These are phyloP conservation scores for Alfaro cultratus DNA, from an alignment of 2,797 vertebrate genomes.

Conservation along the genomic window DNA sequence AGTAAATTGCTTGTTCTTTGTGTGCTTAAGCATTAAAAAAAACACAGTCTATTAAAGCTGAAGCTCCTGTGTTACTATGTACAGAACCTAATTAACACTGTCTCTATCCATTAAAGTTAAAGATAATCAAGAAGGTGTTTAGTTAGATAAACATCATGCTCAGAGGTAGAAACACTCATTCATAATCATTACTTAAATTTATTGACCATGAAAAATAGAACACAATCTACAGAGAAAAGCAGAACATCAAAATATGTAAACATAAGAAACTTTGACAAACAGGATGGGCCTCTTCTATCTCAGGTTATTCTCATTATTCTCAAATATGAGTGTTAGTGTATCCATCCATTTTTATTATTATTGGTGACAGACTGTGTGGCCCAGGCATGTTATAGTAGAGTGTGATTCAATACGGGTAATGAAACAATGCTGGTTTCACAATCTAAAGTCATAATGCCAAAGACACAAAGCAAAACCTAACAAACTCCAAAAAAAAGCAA, in stretches of 20 bases:
- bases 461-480: not conserved
- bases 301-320: not conserved
- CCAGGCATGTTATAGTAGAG: not conserved
- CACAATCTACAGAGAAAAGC: slow-evolving; percentile 5
- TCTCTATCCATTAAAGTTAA: slow-evolving; percentile 11
- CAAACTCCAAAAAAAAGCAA: not conserved
- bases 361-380: not conserved
- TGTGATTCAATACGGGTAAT: not conserved
- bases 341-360: not conserved
- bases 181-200: not conserved
- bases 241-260: slow-evolving; percentile 8
- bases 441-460: slow-evolving; percentile 20
- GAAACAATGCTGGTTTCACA: slow-evolving; percentile 22
- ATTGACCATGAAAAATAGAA: slow-evolving; percentile 13
- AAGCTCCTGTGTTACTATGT: slow-evolving; percentile 20
- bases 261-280: not conserved
- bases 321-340: not conserved
- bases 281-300: not conserved
- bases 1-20: slow-evolving; percentile 29
- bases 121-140: not conserved
- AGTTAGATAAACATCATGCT: not conserved
- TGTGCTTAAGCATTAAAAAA: slow-evolving; percentile 3
- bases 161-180: slow-evolving; percentile 1
- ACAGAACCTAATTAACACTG: slow-evolving; percentile 24
- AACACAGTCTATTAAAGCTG: slow-evolving; percentile 16